phyloP scores from a whole-genome alignment of 2,888 invertebrate species.

The Actias luna region DNA sequence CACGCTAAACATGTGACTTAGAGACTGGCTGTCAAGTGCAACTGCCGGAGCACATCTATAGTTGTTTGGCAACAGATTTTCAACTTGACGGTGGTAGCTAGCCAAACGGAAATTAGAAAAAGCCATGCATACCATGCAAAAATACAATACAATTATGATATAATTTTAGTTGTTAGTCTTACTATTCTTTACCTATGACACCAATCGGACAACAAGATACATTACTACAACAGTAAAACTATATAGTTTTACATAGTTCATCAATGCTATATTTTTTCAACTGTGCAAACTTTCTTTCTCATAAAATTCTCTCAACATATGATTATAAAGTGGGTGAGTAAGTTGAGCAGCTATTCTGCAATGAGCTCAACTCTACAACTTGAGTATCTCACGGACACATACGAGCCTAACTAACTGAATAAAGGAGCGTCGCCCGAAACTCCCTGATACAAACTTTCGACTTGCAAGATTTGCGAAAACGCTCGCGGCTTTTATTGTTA shows the following conservation, averaged over 20 bases:
- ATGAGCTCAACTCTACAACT: slow-evolving; percentile 39
- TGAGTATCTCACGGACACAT: slow-evolving; percentile 56
- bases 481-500: slow-evolving; percentile 53
- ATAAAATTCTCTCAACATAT: neutral
- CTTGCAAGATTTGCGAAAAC: slow-evolving; percentile 72
- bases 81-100: too few species aligned
- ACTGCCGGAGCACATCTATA: too few species aligned
- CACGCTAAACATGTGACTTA: too few species aligned
- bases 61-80: too few species aligned
- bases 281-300: neutral
- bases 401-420: slow-evolving; percentile 70
- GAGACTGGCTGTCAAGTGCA: too few species aligned
- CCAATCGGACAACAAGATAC: too few species aligned
- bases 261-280: neutral
- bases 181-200: too few species aligned
- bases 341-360: slow-evolving; percentile 34
- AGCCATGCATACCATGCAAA: too few species aligned
- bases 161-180: too few species aligned
- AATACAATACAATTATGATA: too few species aligned
- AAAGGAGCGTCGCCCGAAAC: slow-evolving; percentile 60
- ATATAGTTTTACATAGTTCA: neutral
- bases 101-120: too few species aligned
- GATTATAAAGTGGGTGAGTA: slow-evolving; percentile 25
- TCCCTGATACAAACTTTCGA: slow-evolving; percentile 68
- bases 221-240: too few species aligned